Evolutionary conservation across 2,113 vertebrate genomes (phyloP), one percentile per base, ranked within the genome.

Genomic region (Sinocyclocheilus grahami): DNA sequence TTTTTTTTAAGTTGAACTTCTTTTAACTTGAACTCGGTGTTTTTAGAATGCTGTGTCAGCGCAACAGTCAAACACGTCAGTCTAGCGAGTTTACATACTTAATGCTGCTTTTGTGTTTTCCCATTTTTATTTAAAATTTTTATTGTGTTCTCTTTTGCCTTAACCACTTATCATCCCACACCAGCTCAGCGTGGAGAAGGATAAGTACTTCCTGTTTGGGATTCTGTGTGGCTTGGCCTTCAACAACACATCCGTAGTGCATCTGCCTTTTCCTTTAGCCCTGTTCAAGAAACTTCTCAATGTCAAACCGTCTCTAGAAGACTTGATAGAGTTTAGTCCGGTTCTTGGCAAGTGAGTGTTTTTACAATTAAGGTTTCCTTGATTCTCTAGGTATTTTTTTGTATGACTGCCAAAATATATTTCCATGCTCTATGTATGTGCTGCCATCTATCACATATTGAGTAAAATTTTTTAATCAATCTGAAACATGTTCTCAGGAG

Each of bases 191-290:
- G 27, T 84, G 12, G 85, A 88, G 30, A 82, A 90, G 72, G 94
- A 94, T 62, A 89, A 37, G 2, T 96, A 96, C 87, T 96, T 92
- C 89, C 88, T 95, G 83, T 94, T 96, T 86, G 96, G 96, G 3
- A 4, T 95, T 46, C 86, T 96, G 65, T 93, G 91, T 1, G 92
- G 93, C 4, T 90, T 94, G 86, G 93, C 93, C 0, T 78, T 93
- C 22, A 88, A 86, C 55, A 93, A 93, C 14, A 0, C 0, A 0
- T 0, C 10, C 65, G 10, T 0, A 0, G 78, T 4, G 12, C 55
- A 90, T 42, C 69, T 95, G 24, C 89, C 89, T 37, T 93, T 94
- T 88, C 91, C 92, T 51, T 55, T 78, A 42, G 92, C 88, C 10
- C 86, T 94, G 84, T 93, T 93, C 88, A 95, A 92, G 58, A 95